phyloP scores from a whole-genome alignment of 2,113 vertebrate genomes.

The Ovis aries region DNA sequence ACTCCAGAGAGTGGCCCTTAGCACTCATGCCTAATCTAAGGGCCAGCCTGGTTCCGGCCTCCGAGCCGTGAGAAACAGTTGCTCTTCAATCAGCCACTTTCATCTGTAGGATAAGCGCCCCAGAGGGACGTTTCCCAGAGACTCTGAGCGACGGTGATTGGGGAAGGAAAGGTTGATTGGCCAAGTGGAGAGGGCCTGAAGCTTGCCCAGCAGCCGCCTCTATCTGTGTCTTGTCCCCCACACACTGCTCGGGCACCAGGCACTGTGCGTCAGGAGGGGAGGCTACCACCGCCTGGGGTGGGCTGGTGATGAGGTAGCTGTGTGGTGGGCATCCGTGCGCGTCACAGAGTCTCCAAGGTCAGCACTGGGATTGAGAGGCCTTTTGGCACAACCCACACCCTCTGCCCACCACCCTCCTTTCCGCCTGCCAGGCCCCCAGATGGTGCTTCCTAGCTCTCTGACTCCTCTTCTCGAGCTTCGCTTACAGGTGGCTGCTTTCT shows the following conservation, averaged over 20 bases:
- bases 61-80: background rate
- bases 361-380: background rate
- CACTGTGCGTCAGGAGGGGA: background rate
- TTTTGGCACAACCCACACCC: background rate
- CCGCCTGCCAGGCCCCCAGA: background rate
- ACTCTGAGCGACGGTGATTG: background rate
- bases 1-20: background rate
- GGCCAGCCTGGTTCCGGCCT: background rate
- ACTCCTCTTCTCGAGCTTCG: background rate
- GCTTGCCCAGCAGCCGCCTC: background rate
- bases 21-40: background rate
- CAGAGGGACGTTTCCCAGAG: background rate
- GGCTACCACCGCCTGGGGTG: background rate
- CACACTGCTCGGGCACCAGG: background rate
- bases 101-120: background rate
- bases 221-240: background rate
- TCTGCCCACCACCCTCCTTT: background rate
- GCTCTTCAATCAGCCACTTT: background rate
- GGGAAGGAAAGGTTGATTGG: background rate
- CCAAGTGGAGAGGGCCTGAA: background rate
- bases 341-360: background rate
- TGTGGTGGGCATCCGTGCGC: background rate
- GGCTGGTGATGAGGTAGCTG: background rate
- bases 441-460: background rate
- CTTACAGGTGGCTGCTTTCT: slow-evolving; percentile 48